Conservation (phyloP, 2,888 invertebrate genomes). For the Aromia moschata region DNA sequence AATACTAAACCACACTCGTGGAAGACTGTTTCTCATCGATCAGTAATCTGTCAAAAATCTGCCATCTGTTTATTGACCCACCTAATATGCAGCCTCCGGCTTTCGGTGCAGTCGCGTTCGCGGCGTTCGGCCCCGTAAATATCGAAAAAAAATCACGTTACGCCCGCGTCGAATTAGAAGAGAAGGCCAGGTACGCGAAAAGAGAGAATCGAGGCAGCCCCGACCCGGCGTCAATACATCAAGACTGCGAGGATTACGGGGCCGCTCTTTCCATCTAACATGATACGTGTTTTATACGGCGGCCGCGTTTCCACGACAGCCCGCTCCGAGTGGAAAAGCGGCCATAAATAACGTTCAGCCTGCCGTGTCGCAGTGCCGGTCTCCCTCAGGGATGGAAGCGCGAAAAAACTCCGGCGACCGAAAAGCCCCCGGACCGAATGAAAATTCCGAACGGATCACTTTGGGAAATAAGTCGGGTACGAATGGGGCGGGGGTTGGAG, state of each 20-base stretch:
- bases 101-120: no score
- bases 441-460: slow-evolving; percentile 42
- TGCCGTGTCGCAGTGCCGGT: slow-evolving; percentile 55
- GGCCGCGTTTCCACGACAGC: slow-evolving; percentile 54
- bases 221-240: slow-evolving; percentile 56
- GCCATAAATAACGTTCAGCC: slow-evolving; percentile 64
- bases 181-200: slow-evolving; percentile 2
- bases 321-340: slow-evolving; percentile 61
- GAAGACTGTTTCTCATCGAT: no score
- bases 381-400: slow-evolving; percentile 44
- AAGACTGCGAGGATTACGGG: slow-evolving; percentile 59
- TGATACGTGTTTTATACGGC: slow-evolving; percentile 61
- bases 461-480: slow-evolving; percentile 6
- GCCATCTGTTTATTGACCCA: no score
- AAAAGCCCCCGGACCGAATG: slow-evolving; percentile 43
- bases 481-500: background rate
- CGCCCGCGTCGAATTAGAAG: slow-evolving; percentile 11
- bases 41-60: no score
- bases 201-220: slow-evolving; percentile 10
- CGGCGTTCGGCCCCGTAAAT: background rate
- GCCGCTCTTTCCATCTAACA: slow-evolving; percentile 56
- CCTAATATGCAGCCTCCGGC: no score
- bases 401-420: slow-evolving; percentile 43
- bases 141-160: slow-evolving; percentile 2
- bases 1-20: no score